Evolutionary conservation across 2,113 vertebrate species (phyloP), one percentile per base, ranked within the genome.

Genomic region (Mystacornis crossleyi): DNA sequence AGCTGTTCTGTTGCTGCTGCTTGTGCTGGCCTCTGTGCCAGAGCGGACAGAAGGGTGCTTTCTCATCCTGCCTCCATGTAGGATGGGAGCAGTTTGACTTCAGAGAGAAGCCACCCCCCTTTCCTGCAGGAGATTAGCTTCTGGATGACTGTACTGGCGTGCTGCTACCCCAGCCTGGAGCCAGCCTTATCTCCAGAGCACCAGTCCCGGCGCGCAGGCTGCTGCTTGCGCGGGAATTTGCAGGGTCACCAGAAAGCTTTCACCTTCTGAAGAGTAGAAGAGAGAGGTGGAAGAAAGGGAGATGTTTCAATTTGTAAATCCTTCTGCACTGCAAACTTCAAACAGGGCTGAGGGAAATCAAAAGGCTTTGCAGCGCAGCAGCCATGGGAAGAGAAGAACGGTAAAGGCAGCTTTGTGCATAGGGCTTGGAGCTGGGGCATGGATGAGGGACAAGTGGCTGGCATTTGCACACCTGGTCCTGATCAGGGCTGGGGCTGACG

Each of bases 101-200:
- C 54, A 64, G 83, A 85, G 61, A 48, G 79, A 47, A 80, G 66
- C 60, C 34, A 0, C 14, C 50, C 51, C 69, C 24, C 7, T 53
- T 60, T 92, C 38, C 40, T 55, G 16, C 12, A 40, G 61, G 79
- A 85, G 88, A 96, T 96, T 58, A 88, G 92, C 81, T 88, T 64
- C 67, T 28, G 73, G 29, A 25, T 77, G 51, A 26, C 74, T 42
- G 16, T 67, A 2, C 48, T 24, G 65, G 47, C 18, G 18, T 0
- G 9, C 73, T 40, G 81, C 31, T 86, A 23, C 53, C 72, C 34
- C 86, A 58, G 77, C 69, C 48, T 13, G 0, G 4, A 6, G 11
- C 0, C 8, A 74, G 83, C 86, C 93, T 96, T 97, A 96, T 97
- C 96, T 96, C 78, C 81, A 88, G 92, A 95, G 94, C 92, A 42